Conservation (phyloP, 2,888 invertebrate species). For the Clistopyga incitator region DNA sequence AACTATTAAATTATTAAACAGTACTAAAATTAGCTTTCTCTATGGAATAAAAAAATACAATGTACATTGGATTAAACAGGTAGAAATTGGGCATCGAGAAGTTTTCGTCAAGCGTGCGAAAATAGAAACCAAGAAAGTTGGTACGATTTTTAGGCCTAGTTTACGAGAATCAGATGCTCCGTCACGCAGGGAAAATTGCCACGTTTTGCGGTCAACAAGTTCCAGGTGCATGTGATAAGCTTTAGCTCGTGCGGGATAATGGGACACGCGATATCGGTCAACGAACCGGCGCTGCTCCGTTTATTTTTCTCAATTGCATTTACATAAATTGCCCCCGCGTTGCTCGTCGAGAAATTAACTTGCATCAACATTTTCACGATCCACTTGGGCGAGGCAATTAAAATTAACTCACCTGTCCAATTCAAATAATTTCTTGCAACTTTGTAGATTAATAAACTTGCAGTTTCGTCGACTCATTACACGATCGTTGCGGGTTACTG, state of each 20-base stretch:
- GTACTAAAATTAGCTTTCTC: no score
- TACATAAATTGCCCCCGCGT: neutral
- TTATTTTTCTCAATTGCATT: conserved; percentile 57
- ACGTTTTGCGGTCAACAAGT: conserved; percentile 63
- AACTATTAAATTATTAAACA: neutral
- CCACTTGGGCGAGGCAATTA: neutral
- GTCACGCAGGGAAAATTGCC: conserved; percentile 33
- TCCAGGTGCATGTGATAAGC: conserved; percentile 45
- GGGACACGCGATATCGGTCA: conserved; percentile 63
- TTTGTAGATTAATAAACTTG: conserved; percentile 28
- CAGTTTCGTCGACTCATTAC: conserved; percentile 75
- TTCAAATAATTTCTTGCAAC: conserved; percentile 2
- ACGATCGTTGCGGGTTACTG: conserved; percentile 70
- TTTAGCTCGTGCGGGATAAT: conserved; percentile 42
- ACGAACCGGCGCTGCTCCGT: conserved; percentile 48
- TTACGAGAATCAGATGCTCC: conserved; percentile 48
- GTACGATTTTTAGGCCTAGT: conserved; percentile 51
- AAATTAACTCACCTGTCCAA: neutral
- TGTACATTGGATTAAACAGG: no score
- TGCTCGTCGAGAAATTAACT: no score
- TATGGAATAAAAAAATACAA: no score
- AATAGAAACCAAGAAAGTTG: conserved; percentile 27
- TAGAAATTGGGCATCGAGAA: no score
- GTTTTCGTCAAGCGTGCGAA: neutral
- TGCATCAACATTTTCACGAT: neutral